These are phyloP conservation scores for Bubo bubo DNA, from an alignment of 2,113 vertebrate genomes.

Conservation along the genomic window DNA sequence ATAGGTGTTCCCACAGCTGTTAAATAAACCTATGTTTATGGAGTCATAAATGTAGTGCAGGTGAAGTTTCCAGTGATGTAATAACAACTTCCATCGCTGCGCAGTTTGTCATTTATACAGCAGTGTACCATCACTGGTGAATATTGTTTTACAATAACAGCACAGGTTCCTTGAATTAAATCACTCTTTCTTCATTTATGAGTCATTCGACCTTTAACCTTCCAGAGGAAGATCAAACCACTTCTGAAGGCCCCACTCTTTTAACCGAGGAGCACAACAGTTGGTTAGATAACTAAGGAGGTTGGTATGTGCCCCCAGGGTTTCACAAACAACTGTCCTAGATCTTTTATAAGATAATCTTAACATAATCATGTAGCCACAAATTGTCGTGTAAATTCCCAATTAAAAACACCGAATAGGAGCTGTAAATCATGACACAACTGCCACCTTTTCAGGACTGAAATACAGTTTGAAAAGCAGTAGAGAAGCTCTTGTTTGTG, in stretches of 20 bases:
- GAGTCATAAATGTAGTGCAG: conserved; percentile 72
- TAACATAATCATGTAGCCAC: conserved; percentile 69
- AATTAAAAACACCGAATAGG: conserved; percentile 68
- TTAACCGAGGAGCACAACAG: conserved; percentile 75
- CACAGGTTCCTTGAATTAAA: conserved; percentile 80
- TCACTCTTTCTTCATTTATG: conserved; percentile 83
- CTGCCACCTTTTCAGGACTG: conserved; percentile 4
- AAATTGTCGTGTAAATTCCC: conserved; percentile 69
- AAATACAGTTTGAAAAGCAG: neutral
- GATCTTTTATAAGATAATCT: conserved; percentile 74
- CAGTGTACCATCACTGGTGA: conserved; percentile 73
- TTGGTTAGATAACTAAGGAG: conserved; percentile 77
- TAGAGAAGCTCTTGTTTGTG: neutral
- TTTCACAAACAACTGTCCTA: conserved; percentile 74
- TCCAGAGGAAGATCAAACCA: conserved; percentile 81
- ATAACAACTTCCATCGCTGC: conserved; percentile 73
- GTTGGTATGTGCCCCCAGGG: conserved; percentile 75
- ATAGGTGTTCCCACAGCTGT: conserved; percentile 73
- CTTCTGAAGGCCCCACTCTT: conserved; percentile 79
- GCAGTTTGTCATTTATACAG: conserved; percentile 79
- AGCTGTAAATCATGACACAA: conserved; percentile 59
- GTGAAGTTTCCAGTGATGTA: conserved; percentile 72
- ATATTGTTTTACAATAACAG: conserved; percentile 81
- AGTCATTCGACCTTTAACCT: conserved; percentile 81
- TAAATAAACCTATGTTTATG: conserved; percentile 69